Percentiles rank a stretch among this genome's conserved stretches.
phyloP scores from a whole-genome alignment of 2,797 vertebrate species.

The Squalus acanthias region DNA sequence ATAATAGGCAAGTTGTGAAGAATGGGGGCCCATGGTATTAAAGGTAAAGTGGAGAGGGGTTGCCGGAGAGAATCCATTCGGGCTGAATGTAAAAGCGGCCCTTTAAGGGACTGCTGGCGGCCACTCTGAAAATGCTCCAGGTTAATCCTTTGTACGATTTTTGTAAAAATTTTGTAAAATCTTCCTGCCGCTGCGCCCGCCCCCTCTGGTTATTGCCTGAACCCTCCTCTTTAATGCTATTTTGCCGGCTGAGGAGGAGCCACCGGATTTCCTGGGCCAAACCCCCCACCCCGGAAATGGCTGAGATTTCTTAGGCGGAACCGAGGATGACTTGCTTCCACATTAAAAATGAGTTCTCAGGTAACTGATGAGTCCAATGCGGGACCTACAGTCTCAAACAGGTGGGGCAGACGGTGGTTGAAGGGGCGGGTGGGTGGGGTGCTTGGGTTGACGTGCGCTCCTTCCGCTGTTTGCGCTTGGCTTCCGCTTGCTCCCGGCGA shows the following conservation, averaged over 20 bases:
- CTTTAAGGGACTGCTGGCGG: background rate
- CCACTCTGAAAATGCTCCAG: background rate
- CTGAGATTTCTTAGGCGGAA: background rate
- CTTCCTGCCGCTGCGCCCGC: background rate
- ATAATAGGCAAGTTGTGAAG: background rate
- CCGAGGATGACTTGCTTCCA: too few species aligned
- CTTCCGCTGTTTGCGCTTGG: too few species aligned
- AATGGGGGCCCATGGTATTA: background rate
- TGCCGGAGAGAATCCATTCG: background rate
- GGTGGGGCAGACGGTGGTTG: too few species aligned
- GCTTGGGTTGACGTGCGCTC: too few species aligned
- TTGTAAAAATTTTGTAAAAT: too few species aligned
- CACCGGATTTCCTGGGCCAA: background rate
- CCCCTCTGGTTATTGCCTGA: background rate
- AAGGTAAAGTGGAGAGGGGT: background rate
- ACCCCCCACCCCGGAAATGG: background rate
- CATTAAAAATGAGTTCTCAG: too few species aligned
- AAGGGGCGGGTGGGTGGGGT: too few species aligned
- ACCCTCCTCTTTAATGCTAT: background rate
- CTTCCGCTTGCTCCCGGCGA: too few species aligned
- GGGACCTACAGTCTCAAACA: too few species aligned
- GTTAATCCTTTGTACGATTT: background rate
- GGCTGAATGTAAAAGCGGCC: background rate
- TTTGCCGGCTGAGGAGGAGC: background rate
- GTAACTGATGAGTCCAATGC: too few species aligned